A percentile compares a stretch with the other conserved stretches of the same genome.
Evolutionary conservation across 2,113 vertebrate genomes (phyloP).

Genomic region (Ursus arctos): DNA sequence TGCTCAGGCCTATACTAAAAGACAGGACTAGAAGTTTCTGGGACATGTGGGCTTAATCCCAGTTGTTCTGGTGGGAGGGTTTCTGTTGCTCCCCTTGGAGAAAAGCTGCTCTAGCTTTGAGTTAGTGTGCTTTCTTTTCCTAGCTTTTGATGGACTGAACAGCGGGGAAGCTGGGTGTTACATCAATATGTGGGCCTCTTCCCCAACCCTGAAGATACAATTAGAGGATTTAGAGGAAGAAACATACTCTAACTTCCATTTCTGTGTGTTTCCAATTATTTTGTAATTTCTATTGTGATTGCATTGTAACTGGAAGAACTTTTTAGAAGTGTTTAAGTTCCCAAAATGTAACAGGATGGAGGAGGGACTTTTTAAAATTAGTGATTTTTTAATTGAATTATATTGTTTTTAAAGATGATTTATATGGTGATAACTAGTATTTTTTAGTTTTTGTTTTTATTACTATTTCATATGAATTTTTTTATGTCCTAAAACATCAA

Average conservation of each 20-base stretch:
- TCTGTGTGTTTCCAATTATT: background rate
- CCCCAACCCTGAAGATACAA: background rate
- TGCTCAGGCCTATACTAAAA: background rate
- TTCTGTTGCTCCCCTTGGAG: background rate
- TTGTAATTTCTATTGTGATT: background rate
- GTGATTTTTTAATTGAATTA: background rate
- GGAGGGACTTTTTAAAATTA: background rate
- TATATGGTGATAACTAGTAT: background rate
- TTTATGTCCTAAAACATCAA: background rate
- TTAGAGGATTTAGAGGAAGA: background rate
- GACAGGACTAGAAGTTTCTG: background rate
- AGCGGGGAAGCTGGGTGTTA: background rate
- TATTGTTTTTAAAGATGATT: background rate
- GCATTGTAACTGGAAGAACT: background rate
- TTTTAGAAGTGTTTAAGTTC: background rate
- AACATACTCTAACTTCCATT: background rate
- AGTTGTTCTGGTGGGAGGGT: background rate
- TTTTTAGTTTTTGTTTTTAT: background rate
- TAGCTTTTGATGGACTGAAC: background rate
- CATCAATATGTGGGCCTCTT: background rate
- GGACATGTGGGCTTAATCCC: background rate
- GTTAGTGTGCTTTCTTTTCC: background rate
- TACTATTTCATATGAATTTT: background rate
- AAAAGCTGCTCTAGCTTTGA: background rate
- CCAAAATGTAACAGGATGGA: background rate